These are phyloP conservation scores for Ara ararauna DNA, from an alignment of 2,797 vertebrate species.

Conservation along the genomic window DNA sequence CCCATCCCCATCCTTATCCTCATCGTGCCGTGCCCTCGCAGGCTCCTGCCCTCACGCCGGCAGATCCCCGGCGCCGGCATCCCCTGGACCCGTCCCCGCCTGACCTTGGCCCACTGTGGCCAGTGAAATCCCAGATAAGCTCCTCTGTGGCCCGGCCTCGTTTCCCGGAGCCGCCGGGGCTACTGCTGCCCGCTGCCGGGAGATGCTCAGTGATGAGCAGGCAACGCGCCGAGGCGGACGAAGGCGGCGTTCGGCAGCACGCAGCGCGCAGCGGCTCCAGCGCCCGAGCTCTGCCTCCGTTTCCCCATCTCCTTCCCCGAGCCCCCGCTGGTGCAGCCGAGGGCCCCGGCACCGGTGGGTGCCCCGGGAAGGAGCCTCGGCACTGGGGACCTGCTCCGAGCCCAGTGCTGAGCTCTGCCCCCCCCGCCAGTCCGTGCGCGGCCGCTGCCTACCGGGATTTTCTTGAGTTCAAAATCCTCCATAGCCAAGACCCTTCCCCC, in stretches of 20 bases:
- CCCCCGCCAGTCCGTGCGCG: fast-evolving
- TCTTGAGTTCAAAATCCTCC: background rate
- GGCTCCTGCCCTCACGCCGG: background rate
- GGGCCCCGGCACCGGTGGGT: background rate
- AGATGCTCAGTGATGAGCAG: background rate
- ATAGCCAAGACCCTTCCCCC: background rate
- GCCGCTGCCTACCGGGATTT: fast-evolving
- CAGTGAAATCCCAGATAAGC: background rate
- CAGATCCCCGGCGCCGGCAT: background rate
- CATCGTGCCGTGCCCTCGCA: background rate
- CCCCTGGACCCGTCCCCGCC: background rate
- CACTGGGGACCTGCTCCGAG: fast-evolving
- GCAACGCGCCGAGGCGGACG: fast-evolving
- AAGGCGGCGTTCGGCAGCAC: fast-evolving
- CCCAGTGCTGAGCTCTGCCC: background rate
- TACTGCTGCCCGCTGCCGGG: background rate
- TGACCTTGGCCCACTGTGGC: background rate
- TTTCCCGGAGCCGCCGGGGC: background rate
- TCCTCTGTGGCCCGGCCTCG: background rate
- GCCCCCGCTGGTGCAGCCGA: background rate
- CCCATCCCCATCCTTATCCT: background rate
- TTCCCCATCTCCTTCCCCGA: background rate
- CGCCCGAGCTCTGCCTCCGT: background rate
- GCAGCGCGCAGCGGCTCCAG: fast-evolving
- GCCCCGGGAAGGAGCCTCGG: background rate